These are phyloP conservation scores for Caenorhabditis afra DNA, from an alignment of 2,888 invertebrate genomes.

Conservation along the genomic window DNA sequence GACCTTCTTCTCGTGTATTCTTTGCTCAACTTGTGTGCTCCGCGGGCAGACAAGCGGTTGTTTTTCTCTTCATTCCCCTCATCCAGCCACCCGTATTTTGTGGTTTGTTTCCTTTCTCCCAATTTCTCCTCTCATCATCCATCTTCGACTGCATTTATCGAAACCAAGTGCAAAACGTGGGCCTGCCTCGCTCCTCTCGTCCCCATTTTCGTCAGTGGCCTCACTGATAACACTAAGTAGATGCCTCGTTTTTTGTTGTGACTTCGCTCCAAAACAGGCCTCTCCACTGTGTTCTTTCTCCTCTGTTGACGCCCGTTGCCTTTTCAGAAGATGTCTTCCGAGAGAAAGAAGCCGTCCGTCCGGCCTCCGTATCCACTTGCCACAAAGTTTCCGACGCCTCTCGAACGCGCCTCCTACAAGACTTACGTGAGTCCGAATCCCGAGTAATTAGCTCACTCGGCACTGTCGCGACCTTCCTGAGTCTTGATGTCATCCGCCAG, in stretches of 20 bases:
- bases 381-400: slow-evolving; percentile 53
- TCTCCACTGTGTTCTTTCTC: slow-evolving; percentile 1
- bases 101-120: background rate
- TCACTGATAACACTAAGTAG: slow-evolving; percentile 16
- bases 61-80: background rate
- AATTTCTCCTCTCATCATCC: background rate
- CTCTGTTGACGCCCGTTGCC: background rate
- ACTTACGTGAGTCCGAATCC: slow-evolving; percentile 56
- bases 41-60: background rate
- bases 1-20: too few species aligned
- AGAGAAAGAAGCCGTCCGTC: slow-evolving; percentile 18
- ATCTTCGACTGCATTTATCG: background rate
- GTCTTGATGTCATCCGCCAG: slow-evolving; percentile 19
- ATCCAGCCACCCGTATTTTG: background rate
- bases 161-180: background rate
- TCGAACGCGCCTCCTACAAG: slow-evolving; percentile 56
- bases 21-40: too few species aligned
- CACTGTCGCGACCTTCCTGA: slow-evolving; percentile 11
- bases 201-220: background rate
- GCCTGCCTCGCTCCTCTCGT: background rate
- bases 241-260: slow-evolving; percentile 16
- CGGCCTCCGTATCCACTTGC: slow-evolving; percentile 62
- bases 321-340: slow-evolving; percentile 41
- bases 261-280: background rate
- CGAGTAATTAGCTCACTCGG: slow-evolving; percentile 9